A percentile compares a stretch with the other conserved stretches of the same genome.
phyloP scores from a whole-genome alignment of 2,888 invertebrate species.

The Conus canariensis region DNA sequence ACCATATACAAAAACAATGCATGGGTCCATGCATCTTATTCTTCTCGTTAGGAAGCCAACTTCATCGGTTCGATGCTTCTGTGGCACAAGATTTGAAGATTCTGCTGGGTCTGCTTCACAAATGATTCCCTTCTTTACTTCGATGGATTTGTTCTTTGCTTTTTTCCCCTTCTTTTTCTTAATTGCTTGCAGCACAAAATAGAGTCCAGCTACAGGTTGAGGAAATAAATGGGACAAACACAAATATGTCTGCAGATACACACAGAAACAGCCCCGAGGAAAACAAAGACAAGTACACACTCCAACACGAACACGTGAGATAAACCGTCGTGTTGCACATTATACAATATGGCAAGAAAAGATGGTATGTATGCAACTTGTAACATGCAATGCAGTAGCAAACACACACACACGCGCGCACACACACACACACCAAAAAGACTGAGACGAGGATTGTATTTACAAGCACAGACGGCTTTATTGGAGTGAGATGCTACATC shows the following conservation, averaged over 20 bases:
- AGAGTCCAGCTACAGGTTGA: not conserved
- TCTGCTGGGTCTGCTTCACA: no score
- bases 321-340: not conserved
- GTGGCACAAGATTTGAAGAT: no score
- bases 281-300: not conserved
- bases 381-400: not conserved
- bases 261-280: not conserved
- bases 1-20: no score
- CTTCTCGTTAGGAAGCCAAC: no score
- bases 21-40: no score
- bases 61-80: no score
- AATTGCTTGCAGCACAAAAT: not conserved
- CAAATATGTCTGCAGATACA: not conserved
- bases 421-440: not conserved
- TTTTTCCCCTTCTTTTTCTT: not conserved
- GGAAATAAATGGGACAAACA: not conserved
- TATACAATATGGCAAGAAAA: not conserved
- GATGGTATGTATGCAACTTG: not conserved
- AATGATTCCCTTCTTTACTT: no score
- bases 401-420: not conserved
- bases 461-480: conserved; percentile 38
- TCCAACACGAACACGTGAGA: not conserved
- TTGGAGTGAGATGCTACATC: conserved; percentile 31
- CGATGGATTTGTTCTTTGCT: no score
- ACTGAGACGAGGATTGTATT: not conserved